phyloP scores from a whole-genome alignment of 2,797 vertebrate species.

The Coccyzus lansbergi region DNA sequence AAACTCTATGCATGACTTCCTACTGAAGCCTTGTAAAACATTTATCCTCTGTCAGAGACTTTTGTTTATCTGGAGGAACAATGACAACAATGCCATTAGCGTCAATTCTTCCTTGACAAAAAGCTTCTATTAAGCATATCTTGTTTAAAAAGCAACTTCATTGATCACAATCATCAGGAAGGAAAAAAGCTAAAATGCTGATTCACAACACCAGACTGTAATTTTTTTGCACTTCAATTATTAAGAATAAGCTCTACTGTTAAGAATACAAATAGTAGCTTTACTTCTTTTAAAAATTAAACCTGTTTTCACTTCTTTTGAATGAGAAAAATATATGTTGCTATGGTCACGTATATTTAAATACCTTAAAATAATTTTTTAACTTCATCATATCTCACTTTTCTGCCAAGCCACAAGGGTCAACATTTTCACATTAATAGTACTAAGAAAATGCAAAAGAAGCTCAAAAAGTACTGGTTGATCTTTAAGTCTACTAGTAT shows the following conservation, averaged over 20 bases:
- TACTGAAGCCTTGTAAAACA: not conserved
- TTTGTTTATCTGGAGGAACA: not conserved
- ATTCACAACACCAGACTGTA: conserved; percentile 19
- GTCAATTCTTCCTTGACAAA: conserved; percentile 1
- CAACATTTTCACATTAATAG: not conserved
- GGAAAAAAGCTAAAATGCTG: conserved; percentile 41
- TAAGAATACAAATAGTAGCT: not conserved
- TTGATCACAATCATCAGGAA: conserved; percentile 23
- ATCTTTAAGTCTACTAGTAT: not conserved
- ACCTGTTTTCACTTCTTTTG: not conserved
- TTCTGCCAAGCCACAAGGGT: not conserved
- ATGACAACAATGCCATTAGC: not conserved
- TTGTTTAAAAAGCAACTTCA: conserved; percentile 7
- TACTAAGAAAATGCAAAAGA: not conserved
- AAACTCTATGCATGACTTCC: not conserved
- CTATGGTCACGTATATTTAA: not conserved
- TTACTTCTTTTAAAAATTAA: not conserved
- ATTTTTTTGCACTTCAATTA: conserved; percentile 36
- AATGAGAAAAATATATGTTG: not conserved
- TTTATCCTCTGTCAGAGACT: not conserved
- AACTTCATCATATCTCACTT: not conserved
- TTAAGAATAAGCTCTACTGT: not conserved
- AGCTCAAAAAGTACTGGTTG: not conserved
- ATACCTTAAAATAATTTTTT: not conserved
- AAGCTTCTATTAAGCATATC: not conserved